These are phyloP conservation scores for Cheirogaleus major DNA, from an alignment of 2,797 vertebrate species.

Conservation along the genomic window DNA sequence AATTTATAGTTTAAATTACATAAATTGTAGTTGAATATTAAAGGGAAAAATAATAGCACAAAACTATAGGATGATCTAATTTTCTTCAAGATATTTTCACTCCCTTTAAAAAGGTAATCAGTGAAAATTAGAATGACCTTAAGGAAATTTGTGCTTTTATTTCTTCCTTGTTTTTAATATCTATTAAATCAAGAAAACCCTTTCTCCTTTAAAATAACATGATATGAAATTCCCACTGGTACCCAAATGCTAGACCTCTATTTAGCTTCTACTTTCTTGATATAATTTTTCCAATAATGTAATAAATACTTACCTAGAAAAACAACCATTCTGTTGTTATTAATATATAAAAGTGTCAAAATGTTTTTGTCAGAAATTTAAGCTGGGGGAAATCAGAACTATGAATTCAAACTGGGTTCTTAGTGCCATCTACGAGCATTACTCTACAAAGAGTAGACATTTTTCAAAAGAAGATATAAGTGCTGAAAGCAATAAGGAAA, in stretches of 20 bases:
- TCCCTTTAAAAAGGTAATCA: slow-evolving; percentile 67
- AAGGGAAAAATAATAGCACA: slow-evolving; percentile 77
- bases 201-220: not conserved
- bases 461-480: slow-evolving; percentile 29
- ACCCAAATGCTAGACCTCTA: not conserved
- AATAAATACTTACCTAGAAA: slow-evolving; percentile 15
- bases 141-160: slow-evolving; percentile 58
- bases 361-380: not conserved
- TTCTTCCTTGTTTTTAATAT: slow-evolving; percentile 61
- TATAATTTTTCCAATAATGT: slow-evolving; percentile 46
- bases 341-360: slow-evolving; percentile 5
- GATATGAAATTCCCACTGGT: slow-evolving; percentile 25
- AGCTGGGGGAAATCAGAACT: slow-evolving; percentile 30
- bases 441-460: not conserved
- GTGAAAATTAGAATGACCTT: slow-evolving; percentile 63
- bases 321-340: slow-evolving; percentile 21
- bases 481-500: not conserved
- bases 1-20: slow-evolving; percentile 73
- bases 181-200: slow-evolving; percentile 51
- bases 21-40: slow-evolving; percentile 72
- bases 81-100: slow-evolving; percentile 72
- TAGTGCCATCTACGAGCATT: slow-evolving; percentile 12
- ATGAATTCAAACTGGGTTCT: slow-evolving; percentile 73
- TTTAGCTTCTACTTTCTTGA: slow-evolving; percentile 38
- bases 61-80: slow-evolving; percentile 77